These are phyloP conservation scores for Lasiommata megera DNA, from an alignment of 2,888 invertebrate species.

Conservation along the genomic window DNA sequence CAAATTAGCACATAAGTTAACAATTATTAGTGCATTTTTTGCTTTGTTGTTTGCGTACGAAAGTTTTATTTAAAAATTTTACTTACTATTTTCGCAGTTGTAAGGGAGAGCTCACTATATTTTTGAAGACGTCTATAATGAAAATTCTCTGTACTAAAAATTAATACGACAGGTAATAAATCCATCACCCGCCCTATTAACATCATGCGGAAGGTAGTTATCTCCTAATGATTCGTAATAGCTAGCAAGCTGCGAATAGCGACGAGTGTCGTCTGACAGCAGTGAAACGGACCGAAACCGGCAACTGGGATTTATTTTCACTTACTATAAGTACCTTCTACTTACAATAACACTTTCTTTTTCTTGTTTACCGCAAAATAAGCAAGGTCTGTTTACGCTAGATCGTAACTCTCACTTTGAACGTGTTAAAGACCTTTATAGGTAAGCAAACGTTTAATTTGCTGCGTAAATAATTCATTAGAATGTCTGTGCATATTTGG, in stretches of 20 bases:
- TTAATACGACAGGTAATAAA: too few species aligned
- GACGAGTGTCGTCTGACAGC: conserved; percentile 22
- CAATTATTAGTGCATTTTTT: too few species aligned
- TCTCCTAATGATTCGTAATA: conserved; percentile 17
- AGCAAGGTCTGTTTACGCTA: conserved; percentile 8
- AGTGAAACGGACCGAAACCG: conserved; percentile 32
- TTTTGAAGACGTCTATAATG: too few species aligned
- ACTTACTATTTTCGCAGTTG: too few species aligned
- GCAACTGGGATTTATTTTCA: conserved; percentile 35
- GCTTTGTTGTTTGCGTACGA: too few species aligned
- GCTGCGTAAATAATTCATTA: too few species aligned
- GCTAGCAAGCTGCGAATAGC: conserved; percentile 8
- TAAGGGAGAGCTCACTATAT: too few species aligned
- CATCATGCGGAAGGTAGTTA: conserved; percentile 13
- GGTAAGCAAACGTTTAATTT: neutral
- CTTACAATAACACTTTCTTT: conserved; percentile 35
- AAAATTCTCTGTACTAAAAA: too few species aligned
- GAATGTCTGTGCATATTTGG: too few species aligned
- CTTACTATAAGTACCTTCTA: conserved; percentile 28
- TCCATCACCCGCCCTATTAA: too few species aligned
- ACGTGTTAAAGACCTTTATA: neutral
- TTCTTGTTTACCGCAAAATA: conserved; percentile 22
- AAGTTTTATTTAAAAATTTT: too few species aligned
- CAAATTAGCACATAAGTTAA: too few species aligned
- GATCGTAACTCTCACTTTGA: conserved; percentile 9